Percentiles rank a stretch among this genome's conserved stretches.
phyloP scores from a whole-genome alignment of 2,113 vertebrate species.

The Sula dactylatra region DNA sequence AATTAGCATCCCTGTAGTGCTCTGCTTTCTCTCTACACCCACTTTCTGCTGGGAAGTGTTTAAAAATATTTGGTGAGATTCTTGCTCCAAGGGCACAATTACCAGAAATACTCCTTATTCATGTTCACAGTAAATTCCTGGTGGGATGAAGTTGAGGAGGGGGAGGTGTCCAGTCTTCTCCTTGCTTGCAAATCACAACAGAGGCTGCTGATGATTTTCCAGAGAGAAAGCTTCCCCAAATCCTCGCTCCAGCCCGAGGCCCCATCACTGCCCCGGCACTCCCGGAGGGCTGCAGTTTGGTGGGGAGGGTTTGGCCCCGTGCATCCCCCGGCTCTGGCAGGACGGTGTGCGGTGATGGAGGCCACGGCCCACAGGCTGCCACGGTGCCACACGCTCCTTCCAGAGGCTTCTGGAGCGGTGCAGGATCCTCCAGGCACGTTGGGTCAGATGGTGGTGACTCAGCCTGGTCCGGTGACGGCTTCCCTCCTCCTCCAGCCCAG shows the following conservation, averaged over 20 bases:
- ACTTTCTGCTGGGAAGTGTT: constrained; percentile 17
- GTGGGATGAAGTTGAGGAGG: neutral
- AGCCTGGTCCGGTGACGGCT: neutral
- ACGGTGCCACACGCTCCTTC: neutral
- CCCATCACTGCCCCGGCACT: neutral
- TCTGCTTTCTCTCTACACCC: constrained; percentile 27
- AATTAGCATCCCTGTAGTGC: neutral
- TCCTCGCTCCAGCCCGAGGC: neutral
- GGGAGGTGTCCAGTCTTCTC: neutral
- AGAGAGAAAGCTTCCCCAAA: neutral
- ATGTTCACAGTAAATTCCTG: neutral
- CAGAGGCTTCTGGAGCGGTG: constrained; percentile 12
- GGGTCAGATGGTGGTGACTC: constrained; percentile 14
- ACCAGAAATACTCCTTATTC: neutral
- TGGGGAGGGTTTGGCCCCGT: neutral
- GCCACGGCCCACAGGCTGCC: fast-evolving
- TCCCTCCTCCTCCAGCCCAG: neutral
- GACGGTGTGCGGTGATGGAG: neutral
- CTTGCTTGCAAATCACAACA: neutral
- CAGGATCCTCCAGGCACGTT: fast-evolving
- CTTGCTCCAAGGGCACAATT: neutral
- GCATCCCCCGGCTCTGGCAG: neutral
- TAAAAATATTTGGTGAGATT: constrained; percentile 20
- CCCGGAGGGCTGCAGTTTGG: neutral
- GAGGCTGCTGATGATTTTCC: neutral